Percentiles rank a stretch among this genome's conserved stretches.
Evolutionary conservation across 1,140 invertebrate species (phyloP).

Genomic region (Diorhabda elongata): DNA sequence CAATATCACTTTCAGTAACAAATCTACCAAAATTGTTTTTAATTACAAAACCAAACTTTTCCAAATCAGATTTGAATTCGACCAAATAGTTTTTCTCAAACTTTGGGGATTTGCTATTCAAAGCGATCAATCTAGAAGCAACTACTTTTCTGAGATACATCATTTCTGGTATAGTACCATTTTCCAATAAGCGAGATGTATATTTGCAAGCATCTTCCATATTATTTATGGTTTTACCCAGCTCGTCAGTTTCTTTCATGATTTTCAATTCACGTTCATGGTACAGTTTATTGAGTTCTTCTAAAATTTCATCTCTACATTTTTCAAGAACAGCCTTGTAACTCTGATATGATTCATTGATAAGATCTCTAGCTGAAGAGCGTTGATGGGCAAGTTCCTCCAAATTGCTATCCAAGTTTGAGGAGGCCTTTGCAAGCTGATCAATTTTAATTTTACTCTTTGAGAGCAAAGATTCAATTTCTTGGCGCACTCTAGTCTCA

Average conservation of each 20-base stretch:
- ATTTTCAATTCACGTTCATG: conserved; percentile 76
- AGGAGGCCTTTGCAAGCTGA: conserved; percentile 70
- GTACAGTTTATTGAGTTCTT: conserved; percentile 75
- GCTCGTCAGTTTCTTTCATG: conserved; percentile 65
- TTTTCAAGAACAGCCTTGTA: conserved; percentile 19
- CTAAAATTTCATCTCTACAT: conserved; percentile 62
- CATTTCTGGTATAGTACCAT: conserved; percentile 79
- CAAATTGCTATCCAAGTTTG: conserved; percentile 70
- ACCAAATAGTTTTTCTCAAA: conserved; percentile 71
- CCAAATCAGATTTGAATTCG: conserved; percentile 76
- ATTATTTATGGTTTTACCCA: conserved; percentile 56
- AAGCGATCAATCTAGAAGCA: conserved; percentile 65
- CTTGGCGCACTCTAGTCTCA: conserved; percentile 67
- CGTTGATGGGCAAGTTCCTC: conserved; percentile 80
- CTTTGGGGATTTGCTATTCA: conserved; percentile 71
- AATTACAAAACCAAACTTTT: conserved; percentile 68
- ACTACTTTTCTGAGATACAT: conserved; percentile 75
- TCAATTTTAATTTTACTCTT: conserved; percentile 70
- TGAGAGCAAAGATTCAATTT: conserved; percentile 65
- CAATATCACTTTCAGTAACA: conserved; percentile 53
- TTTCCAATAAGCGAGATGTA: conserved; percentile 69
- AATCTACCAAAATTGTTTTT: conserved; percentile 70
- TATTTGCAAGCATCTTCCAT: conserved; percentile 82
- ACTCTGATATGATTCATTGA: conserved; percentile 74
- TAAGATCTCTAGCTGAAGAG: conserved; percentile 78